A percentile compares a stretch with the other conserved stretches of the same genome.
These are phyloP conservation scores for Australoheros facetus DNA, from an alignment of 2,797 vertebrate genomes.

Conservation along the genomic window DNA sequence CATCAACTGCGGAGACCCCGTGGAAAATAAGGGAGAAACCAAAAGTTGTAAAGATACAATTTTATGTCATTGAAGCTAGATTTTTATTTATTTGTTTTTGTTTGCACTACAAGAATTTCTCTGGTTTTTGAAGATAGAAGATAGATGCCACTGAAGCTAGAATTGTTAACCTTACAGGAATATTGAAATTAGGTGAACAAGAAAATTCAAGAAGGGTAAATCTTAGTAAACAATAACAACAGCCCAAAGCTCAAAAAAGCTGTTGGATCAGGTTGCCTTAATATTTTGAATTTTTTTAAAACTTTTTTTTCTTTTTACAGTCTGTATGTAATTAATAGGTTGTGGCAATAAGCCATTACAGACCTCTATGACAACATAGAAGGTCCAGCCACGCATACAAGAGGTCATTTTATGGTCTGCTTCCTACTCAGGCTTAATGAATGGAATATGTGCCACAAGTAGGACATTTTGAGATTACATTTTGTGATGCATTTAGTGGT, in stretches of 20 bases:
- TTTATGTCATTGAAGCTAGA: too few relatives aligned
- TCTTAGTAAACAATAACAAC: neutral
- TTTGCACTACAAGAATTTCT: too few relatives aligned
- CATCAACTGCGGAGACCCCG: too few relatives aligned
- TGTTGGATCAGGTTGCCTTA: neutral
- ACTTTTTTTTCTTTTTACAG: neutral
- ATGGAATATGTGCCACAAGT: neutral
- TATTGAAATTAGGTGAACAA: too few relatives aligned
- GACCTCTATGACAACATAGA: constrained; percentile 31
- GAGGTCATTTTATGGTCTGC: neutral
- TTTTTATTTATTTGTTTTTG: too few relatives aligned
- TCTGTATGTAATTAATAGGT: constrained; percentile 35
- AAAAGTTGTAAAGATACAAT: neutral
- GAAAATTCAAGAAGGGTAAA: too few relatives aligned
- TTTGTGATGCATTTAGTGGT: constrained; percentile 25
- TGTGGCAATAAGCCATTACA: constrained; percentile 22
- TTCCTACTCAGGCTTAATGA: constrained; percentile 29
- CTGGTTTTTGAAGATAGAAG: too few relatives aligned
- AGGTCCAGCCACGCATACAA: constrained; percentile 10
- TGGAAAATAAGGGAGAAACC: neutral
- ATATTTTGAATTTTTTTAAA: neutral
- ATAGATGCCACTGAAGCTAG: too few relatives aligned
- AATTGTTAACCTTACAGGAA: too few relatives aligned
- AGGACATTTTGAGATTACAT: constrained; percentile 6
- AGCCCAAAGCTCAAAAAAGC: neutral